Base-by-base conservation (phyloP, 1,140 invertebrate genomes). In the Bombus difficillimus region DNA sequence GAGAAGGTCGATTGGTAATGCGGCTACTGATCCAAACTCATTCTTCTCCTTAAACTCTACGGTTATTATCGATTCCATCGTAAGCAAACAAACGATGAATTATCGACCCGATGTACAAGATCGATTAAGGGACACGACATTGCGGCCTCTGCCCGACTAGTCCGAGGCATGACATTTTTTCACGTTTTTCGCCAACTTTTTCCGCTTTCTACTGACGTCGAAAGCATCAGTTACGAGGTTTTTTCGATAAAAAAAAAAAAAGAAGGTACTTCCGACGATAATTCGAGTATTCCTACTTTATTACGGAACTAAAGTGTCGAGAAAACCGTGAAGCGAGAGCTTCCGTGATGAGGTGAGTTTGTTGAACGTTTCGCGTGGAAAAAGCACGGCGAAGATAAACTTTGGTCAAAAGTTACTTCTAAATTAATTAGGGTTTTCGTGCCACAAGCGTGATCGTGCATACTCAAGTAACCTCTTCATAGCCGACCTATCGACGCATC, bases 401-500 rank as follows among this genome's bases (percentile, higher is more conserved):
- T 69, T 75, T 28, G 39, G 59, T 43, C 43, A 64, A 75, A 62
- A 85, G 53, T 80, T 64, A 43, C 37, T 62, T n/a, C 43, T 64
- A n/a, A 85, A 87, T 87, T 81, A 85, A 87, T 87, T 81, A 72
- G 47, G 72, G 76, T 86, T 79, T 89, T 79, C 57, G 71, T 71
- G 75, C 64, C 28, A 39, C 43, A 71, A 80, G 69, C 80, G 39
- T 37, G 47, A 15, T 62, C 66, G 22, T 34, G 81, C 81, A 84
- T 85, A 64, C 69, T 87, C 28, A 68, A 84, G 66, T 41, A 66
- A 53, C 59, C 39, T 43, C 25, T 66, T 15, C 15, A 22, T 74
- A 43, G 59, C 41, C 43, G 41, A 25, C 75, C 5, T 18, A 53
- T 53, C 6, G 47, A 53, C 47, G 18, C 18, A 53, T 53, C 18